phyloP scores from a whole-genome alignment of 2,797 vertebrate genomes.

The Arremon brunneinucha region DNA sequence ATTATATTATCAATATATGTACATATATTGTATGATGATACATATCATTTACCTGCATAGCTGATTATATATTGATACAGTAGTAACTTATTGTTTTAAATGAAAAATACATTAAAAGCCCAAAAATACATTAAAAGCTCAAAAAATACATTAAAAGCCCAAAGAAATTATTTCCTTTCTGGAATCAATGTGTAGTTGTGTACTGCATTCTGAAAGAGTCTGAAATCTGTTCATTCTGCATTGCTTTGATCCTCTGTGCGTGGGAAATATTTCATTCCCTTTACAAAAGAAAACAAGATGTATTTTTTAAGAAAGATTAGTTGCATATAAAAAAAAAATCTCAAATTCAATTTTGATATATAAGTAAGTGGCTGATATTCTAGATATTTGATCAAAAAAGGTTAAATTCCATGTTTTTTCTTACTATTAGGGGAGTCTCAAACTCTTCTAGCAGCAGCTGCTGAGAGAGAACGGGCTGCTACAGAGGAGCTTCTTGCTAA shows the following conservation, averaged over 20 bases:
- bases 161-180: not conserved
- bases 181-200: not conserved
- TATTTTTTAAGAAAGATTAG: not conserved
- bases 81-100: not conserved
- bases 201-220: not conserved
- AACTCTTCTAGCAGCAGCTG: constrained; percentile 87
- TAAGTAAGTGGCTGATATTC: not conserved
- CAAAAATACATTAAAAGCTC: not conserved
- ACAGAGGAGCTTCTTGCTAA: constrained; percentile 87
- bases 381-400: not conserved
- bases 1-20: not conserved
- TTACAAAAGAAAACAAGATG: not conserved
- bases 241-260: not conserved
- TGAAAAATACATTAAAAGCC: not conserved
- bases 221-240: not conserved
- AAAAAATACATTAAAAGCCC: not conserved
- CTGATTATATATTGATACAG: not conserved
- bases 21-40: not conserved
- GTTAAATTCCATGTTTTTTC: not conserved
- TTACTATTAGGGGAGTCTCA: constrained; percentile 86
- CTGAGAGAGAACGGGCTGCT: constrained; percentile 91
- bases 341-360: not conserved
- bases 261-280: not conserved
- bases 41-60: not conserved
- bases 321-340: not conserved